Evolutionary conservation across 2,113 vertebrate genomes (phyloP), one percentile per base, ranked within the genome.

Genomic region (Sinocyclocheilus anshuiensis): DNA sequence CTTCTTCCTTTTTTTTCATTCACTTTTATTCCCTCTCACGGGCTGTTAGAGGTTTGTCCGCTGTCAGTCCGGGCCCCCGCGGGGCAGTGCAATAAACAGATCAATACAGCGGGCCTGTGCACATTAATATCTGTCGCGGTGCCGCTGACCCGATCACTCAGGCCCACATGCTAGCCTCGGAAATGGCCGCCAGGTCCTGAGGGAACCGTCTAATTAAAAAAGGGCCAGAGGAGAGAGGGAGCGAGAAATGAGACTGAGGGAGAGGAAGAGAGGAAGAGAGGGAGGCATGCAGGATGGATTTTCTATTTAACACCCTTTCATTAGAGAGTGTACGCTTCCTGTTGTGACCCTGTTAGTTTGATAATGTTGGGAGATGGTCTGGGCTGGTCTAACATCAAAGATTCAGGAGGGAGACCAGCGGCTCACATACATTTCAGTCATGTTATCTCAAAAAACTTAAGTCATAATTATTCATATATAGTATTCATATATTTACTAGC

Each of bases 51-150:
- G 83, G 83, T 86, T 90, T 90, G 94, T 94, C 94, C 94, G 93
- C 94, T 92, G 92, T 93, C 94, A 92, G 92, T 89, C 90, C 84
- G 91, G 91, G 93, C 92, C 93, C 94, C 91, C 86, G 91, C 86
- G 93, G 94, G 94, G 92, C 90, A 92, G 92, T 93, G 93, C 94
- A 94, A 94, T 94, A 95, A 95, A 94, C 94, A 95, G 94, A 95
- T 95, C 95, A 93, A 95, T 95, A 94, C 93, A 94, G 93, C 91
- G 92, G 94, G 93, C 94, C 94, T 93, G 89, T 91, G 92, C 89
- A 91, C 94, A 95, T 95, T 95, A 95, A 95, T 95, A 95, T 95
- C 94, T 94, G 94, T 94, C 94, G 92, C 92, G 90, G 93, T 85
- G 91, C 90, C 91, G 85, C 91, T 92, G 89, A 88, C 86, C 87